Percentiles rank a stretch among this genome's conserved stretches.
These are phyloP conservation scores for Henricia sp. DNA, from an alignment of 53 echinoderm and acorn worm genomes.

Conservation along the genomic window DNA sequence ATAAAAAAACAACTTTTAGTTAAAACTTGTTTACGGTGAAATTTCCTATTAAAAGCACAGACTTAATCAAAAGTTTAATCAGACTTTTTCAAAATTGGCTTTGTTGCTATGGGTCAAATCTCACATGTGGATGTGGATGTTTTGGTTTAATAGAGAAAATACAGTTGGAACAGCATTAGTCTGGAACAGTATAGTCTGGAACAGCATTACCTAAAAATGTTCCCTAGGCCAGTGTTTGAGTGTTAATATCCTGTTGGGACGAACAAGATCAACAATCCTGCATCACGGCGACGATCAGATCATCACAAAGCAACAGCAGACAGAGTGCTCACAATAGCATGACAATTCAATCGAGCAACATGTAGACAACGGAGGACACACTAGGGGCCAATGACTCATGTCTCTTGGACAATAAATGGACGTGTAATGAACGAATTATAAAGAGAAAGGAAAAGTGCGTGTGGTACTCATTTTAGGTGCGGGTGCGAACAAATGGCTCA, in stretches of 20 bases:
- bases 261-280: conserved; percentile 10
- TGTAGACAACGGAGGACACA: conserved; percentile 1
- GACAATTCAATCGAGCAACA: conserved; percentile 1
- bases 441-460: neutral
- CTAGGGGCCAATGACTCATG: conserved; percentile 48
- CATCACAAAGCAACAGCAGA: neutral
- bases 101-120: neutral
- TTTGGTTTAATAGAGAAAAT: neutral
- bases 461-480: too few relatives aligned
- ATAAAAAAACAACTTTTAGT: too few relatives aligned
- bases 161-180: too few relatives aligned
- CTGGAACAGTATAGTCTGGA: neutral
- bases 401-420: neutral
- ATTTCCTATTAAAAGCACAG: too few relatives aligned
- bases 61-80: too few relatives aligned
- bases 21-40: too few relatives aligned
- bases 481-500: neutral
- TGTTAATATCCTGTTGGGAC: conserved; percentile 39
- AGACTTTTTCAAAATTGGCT: neutral
- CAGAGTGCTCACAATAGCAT: neutral
- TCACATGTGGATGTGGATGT: neutral
- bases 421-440: conserved; percentile 18
- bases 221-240: neutral
- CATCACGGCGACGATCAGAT: neutral
- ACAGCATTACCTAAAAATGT: neutral